These are phyloP conservation scores for Aradophagus sp. DNA, from an alignment of 1,140 invertebrate genomes.

Conservation along the genomic window DNA sequence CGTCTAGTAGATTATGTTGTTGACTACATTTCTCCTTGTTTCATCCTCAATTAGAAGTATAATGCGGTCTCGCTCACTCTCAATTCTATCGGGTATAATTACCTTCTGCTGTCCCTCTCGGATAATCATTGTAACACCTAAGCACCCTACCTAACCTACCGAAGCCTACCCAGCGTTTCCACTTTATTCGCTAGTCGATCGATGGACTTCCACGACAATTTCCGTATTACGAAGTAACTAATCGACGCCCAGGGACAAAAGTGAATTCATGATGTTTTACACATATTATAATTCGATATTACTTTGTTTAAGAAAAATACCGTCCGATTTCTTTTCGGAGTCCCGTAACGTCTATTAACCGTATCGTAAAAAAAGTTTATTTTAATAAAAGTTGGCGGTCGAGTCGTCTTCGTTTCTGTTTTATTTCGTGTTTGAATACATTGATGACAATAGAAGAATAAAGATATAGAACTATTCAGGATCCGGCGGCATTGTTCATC, in stretches of 20 bases:
- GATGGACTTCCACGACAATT: constrained; percentile 59
- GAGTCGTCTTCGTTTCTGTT: too few species aligned
- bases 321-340: constrained; percentile 13
- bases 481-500: too few species aligned
- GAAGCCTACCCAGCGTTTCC: constrained; percentile 70
- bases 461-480: too few species aligned
- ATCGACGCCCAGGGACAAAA: constrained; percentile 54
- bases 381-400: too few species aligned
- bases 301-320: constrained; percentile 16
- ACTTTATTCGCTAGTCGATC: constrained; percentile 66
- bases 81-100: constrained; percentile 74
- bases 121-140: constrained; percentile 76
- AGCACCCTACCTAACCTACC: constrained; percentile 73
- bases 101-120: constrained; percentile 74
- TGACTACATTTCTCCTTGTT: constrained; percentile 56
- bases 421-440: too few species aligned
- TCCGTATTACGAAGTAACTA: constrained; percentile 56
- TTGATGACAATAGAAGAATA: too few species aligned
- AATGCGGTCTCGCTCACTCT: constrained; percentile 63
- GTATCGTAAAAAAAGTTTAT: too few species aligned
- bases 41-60: constrained; percentile 68
- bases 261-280: constrained; percentile 55
- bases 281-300: constrained; percentile 43
- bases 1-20: constrained; percentile 29
- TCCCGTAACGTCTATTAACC: background rate